A percentile compares a stretch with the other conserved stretches of the same genome.
phyloP scores from a whole-genome alignment of 2,113 vertebrate species.

The Potamarius usumacintae region DNA sequence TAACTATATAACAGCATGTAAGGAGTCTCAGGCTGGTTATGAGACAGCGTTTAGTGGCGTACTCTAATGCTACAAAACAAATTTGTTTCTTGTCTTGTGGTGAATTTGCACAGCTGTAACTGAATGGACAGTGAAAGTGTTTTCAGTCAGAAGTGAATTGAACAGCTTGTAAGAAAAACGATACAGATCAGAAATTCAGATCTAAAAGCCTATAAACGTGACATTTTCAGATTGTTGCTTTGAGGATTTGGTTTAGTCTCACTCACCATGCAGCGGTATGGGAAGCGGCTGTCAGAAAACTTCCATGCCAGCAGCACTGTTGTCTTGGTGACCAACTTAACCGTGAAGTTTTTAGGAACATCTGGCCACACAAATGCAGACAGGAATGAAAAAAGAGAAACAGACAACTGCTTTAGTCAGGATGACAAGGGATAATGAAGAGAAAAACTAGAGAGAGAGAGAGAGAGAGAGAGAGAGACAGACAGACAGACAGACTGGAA shows the following conservation, averaged over 20 bases:
- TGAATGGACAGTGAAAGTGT: background rate
- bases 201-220: background rate
- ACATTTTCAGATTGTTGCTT: background rate
- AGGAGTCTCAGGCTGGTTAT: background rate
- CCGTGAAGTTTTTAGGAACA: slow-evolving; percentile 97
- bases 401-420: slow-evolving; percentile 41
- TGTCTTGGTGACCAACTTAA: slow-evolving; percentile 94
- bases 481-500: slow-evolving; percentile 44
- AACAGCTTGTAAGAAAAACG: background rate
- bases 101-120: background rate
- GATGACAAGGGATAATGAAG: slow-evolving; percentile 29
- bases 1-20: background rate
- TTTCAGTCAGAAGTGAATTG: background rate
- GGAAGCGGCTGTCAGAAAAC: slow-evolving; percentile 84
- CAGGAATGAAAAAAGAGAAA: slow-evolving; percentile 37
- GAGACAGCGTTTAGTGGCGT: background rate
- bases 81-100: background rate
- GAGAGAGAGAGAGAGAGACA: slow-evolving; percentile 5
- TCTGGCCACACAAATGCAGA: slow-evolving; percentile 70
- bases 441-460: background rate
- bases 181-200: background rate
- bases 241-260: background rate
- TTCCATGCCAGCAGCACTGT: slow-evolving; percentile 93
- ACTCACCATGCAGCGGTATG: slow-evolving; percentile 86
- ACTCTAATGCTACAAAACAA: background rate